Evolutionary conservation across 2,113 vertebrate species (phyloP).

Genomic region (Tichodroma muraria): DNA sequence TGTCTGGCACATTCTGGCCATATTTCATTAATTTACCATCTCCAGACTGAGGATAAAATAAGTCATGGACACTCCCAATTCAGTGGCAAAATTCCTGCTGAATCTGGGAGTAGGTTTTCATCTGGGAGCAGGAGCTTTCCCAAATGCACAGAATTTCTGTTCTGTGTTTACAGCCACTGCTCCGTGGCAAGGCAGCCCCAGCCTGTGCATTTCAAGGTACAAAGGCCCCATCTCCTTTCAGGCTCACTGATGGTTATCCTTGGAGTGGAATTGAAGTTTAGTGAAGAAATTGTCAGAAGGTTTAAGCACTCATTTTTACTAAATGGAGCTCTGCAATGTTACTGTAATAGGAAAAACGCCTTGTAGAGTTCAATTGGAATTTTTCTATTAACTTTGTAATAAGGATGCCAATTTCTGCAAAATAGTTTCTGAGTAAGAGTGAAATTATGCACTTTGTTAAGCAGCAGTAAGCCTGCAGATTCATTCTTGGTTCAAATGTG

Average conservation of each 20-base stretch:
- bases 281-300: constrained; percentile 43
- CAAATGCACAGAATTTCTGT: not conserved
- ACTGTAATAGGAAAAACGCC: constrained; percentile 33
- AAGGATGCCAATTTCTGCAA: constrained; percentile 57
- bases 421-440: not conserved
- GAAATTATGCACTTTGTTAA: constrained; percentile 29
- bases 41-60: not conserved
- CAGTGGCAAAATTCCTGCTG: not conserved
- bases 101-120: not conserved
- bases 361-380: constrained; percentile 45
- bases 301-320: constrained; percentile 40
- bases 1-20: not conserved
- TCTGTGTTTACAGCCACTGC: not conserved
- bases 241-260: not conserved
- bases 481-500: not conserved
- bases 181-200: not conserved
- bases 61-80: not conserved
- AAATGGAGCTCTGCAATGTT: constrained; percentile 45
- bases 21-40: not conserved
- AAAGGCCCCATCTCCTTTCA: not conserved
- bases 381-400: constrained; percentile 64
- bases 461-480: not conserved
- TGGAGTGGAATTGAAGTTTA: constrained; percentile 44
- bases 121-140: not conserved
- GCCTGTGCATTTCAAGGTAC: not conserved